These are phyloP conservation scores for Stomatorhinus ivindoensis DNA, from an alignment of 2,113 vertebrate species.

Conservation along the genomic window DNA sequence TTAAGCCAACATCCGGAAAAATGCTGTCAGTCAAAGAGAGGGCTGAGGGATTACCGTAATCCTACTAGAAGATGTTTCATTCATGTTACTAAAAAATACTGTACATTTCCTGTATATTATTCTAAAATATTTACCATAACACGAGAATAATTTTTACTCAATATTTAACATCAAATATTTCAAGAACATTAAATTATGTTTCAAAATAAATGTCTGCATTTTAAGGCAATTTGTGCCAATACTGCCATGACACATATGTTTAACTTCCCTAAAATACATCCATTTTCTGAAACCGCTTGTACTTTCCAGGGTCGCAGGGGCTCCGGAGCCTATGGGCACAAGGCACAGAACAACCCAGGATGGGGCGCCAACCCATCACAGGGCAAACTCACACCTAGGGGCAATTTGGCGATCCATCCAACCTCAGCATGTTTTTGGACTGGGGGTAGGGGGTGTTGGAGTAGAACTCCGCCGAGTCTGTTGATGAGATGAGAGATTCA, in stretches of 20 bases:
- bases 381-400: not conserved
- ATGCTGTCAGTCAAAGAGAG: not conserved
- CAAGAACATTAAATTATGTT: not conserved
- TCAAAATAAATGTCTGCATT: not conserved
- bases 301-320: not conserved
- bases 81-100: not conserved
- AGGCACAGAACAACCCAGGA: not conserved
- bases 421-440: not conserved
- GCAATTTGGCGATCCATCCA: not conserved
- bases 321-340: not conserved
- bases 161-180: not conserved
- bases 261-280: not conserved
- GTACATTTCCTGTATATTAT: not conserved
- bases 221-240: not conserved
- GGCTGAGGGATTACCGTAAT: not conserved
- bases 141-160: not conserved
- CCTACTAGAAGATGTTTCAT: not conserved
- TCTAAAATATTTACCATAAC: not conserved
- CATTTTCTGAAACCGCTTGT: not conserved
- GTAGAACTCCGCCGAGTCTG: too few species aligned
- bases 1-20: conserved; percentile 16
- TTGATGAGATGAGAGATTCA: too few species aligned
- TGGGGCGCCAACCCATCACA: not conserved
- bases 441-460: too few species aligned
- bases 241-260: not conserved